Conservation (phyloP, 2,888 invertebrate species). For the Strigamia transsilvanica region DNA sequence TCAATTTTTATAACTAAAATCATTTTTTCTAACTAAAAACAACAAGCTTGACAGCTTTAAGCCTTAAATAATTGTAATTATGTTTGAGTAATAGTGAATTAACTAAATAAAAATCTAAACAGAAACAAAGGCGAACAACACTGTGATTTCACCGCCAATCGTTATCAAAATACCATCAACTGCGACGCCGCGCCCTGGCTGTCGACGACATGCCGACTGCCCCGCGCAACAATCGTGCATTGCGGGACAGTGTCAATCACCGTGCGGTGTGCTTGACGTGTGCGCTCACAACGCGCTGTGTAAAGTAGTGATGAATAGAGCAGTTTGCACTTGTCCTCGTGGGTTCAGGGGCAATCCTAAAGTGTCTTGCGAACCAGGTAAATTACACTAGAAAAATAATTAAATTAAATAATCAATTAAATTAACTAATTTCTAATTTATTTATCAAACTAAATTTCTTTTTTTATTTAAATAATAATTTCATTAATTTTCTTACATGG, state of each 20-base stretch:
- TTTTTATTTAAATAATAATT: slow-evolving; percentile 17
- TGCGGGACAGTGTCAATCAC: slow-evolving; percentile 79
- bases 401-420: slow-evolving; percentile 8
- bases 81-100: neutral
- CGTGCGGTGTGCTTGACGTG: slow-evolving; percentile 80
- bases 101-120: neutral
- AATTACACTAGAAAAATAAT: neutral
- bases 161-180: slow-evolving; percentile 13
- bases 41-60: neutral
- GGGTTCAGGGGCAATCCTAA: slow-evolving; percentile 79
- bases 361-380: slow-evolving; percentile 54
- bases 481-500: slow-evolving; percentile 48
- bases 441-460: neutral
- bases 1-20: neutral
- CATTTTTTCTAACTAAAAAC: neutral
- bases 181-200: slow-evolving; percentile 43
- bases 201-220: slow-evolving; percentile 72
- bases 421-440: neutral
- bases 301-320: slow-evolving; percentile 77
- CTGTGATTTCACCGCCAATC: slow-evolving; percentile 43
- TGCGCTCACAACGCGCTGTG: slow-evolving; percentile 81
- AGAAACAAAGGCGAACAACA: neutral
- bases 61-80: neutral
- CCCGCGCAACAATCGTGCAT: slow-evolving; percentile 80
- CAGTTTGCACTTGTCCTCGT: slow-evolving; percentile 78